These are phyloP conservation scores for Epinephelus moara DNA, from an alignment of 2,113 vertebrate genomes.

Conservation along the genomic window DNA sequence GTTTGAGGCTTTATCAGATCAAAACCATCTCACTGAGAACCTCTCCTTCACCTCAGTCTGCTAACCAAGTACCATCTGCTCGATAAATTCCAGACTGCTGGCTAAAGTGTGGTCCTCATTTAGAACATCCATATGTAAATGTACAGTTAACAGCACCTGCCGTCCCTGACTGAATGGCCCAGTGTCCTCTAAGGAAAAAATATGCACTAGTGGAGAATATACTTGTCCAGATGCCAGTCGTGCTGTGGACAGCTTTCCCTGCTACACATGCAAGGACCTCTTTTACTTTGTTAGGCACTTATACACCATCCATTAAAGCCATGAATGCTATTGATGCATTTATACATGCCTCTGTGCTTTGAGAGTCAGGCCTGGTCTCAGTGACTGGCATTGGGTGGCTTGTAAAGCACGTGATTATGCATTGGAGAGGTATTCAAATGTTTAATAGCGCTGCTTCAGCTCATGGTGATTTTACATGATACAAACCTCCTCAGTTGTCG, in stretches of 20 bases:
- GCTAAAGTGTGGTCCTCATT: constrained; percentile 14
- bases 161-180: background rate
- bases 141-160: constrained; percentile 24
- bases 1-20: background rate
- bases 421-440: constrained; percentile 3
- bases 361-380: background rate
- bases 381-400: background rate
- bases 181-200: constrained; percentile 4
- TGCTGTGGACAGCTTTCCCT: constrained; percentile 7
- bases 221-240: constrained; percentile 10
- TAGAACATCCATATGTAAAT: constrained; percentile 28
- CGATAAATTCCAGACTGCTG: background rate
- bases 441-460: background rate
- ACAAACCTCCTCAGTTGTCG: background rate
- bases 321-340: background rate
- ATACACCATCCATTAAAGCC: background rate
- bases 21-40: background rate
- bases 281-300: background rate
- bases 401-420: constrained; percentile 15
- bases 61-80: constrained; percentile 10
- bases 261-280: background rate
- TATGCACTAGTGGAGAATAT: background rate
- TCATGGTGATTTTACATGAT: background rate
- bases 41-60: constrained; percentile 7
- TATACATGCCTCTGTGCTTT: background rate